These are phyloP conservation scores for Bovichtus diacanthus DNA, from an alignment of 2,797 vertebrate species.

Conservation along the genomic window DNA sequence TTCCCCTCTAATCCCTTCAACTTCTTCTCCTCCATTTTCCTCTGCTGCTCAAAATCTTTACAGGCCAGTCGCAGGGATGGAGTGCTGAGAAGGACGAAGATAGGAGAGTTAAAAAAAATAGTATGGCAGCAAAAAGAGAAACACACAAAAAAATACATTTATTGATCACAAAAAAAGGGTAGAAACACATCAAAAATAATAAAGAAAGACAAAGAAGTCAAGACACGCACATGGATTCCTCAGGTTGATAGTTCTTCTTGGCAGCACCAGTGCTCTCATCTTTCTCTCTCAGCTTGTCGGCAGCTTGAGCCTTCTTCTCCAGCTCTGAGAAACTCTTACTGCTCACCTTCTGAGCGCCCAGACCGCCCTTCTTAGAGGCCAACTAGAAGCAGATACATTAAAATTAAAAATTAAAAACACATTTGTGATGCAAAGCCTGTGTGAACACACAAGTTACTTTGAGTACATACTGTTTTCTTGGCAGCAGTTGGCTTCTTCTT, in stretches of 20 bases:
- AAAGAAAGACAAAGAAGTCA: background rate
- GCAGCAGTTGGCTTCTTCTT: conserved; percentile 92
- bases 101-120: background rate
- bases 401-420: background rate
- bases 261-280: conserved; percentile 42
- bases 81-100: conserved; percentile 58
- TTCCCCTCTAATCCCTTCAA: conserved; percentile 86
- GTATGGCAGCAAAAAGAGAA: background rate
- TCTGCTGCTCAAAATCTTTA: conserved; percentile 91
- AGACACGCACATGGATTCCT: conserved; percentile 88
- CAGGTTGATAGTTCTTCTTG: conserved; percentile 71
- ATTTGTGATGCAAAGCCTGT: background rate
- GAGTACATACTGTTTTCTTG: conserved; percentile 90
- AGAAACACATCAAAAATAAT: background rate
- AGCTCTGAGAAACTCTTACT: conserved; percentile 90
- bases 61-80: conserved; percentile 90
- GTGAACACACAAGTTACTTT: background rate
- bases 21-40: conserved; percentile 87
- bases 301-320: conserved; percentile 93
- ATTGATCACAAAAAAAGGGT: background rate
- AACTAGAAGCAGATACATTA: conserved; percentile 79
- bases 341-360: conserved; percentile 96
- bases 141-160: background rate
- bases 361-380: conserved; percentile 90
- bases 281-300: conserved; percentile 89